Percentiles rank a stretch among this genome's conserved stretches.
Evolutionary conservation across 2,113 vertebrate species (phyloP).

Genomic region (Phainopepla nitens): DNA sequence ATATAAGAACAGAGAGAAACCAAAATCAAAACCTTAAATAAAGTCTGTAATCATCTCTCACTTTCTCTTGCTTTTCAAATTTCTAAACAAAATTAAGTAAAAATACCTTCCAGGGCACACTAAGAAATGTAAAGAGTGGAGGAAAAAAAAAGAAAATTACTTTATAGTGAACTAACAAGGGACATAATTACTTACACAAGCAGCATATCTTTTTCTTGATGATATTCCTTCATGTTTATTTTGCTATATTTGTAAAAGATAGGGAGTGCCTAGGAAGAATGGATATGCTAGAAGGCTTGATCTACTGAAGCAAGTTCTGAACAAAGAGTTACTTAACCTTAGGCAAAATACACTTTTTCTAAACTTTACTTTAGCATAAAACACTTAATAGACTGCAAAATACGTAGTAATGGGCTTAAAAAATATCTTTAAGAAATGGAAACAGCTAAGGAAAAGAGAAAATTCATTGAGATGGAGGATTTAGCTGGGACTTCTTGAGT

Average conservation of each 20-base stretch:
- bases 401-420: not conserved
- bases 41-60: conserved; percentile 78
- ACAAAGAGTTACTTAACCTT: conserved; percentile 50
- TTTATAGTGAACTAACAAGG: conserved; percentile 49
- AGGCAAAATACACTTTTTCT: conserved; percentile 49
- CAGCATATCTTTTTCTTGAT: conserved; percentile 14
- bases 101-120: conserved; percentile 64
- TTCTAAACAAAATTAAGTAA: conserved; percentile 81
- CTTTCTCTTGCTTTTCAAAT: conserved; percentile 77
- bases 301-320: conserved; percentile 36
- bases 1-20: conserved; percentile 87
- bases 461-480: not conserved
- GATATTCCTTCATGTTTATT: conserved; percentile 9
- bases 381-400: conserved; percentile 20
- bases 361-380: conserved; percentile 45
- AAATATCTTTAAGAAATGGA: not conserved
- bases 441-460: not conserved
- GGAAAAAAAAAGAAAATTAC: not conserved
- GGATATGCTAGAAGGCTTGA: not conserved
- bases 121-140: conserved; percentile 13
- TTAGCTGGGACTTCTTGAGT: not conserved
- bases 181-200: conserved; percentile 55
- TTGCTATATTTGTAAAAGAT: conserved; percentile 13
- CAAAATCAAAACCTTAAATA: conserved; percentile 84
- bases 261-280: not conserved